These are phyloP conservation scores for Patagioenas fasciata DNA, from an alignment of 2,113 vertebrate genomes.

Conservation along the genomic window DNA sequence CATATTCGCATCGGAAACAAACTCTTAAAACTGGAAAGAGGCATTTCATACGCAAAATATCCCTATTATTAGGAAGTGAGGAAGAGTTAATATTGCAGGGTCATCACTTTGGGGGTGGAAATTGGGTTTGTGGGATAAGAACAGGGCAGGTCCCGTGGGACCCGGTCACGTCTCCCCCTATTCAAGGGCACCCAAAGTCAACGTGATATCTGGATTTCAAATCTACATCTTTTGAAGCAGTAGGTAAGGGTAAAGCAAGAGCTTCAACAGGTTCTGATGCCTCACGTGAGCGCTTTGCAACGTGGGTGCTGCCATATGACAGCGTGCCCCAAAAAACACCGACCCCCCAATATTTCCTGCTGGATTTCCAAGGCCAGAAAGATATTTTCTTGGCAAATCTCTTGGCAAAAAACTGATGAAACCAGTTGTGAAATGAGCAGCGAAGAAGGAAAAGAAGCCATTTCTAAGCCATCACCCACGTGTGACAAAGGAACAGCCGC, in stretches of 20 bases:
- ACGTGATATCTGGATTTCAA: neutral
- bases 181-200: neutral
- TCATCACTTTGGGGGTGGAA: neutral
- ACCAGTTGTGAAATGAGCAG: neutral
- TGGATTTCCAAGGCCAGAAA: neutral
- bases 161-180: accelerated
- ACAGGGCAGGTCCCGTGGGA: accelerated
- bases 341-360: neutral
- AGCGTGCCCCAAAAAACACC: neutral
- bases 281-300: accelerated
- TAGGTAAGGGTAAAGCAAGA: neutral
- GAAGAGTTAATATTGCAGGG: neutral
- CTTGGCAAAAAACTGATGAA: neutral
- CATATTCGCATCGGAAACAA: neutral
- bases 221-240: neutral
- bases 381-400: neutral
- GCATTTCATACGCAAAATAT: neutral
- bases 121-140: neutral
- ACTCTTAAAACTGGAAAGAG: neutral
- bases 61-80: neutral
- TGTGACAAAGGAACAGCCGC: neutral
- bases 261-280: neutral
- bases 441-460: neutral
- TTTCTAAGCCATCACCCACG: neutral
- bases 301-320: neutral